A percentile compares a stretch with the other conserved stretches of the same genome.
Conservation (phyloP, 2,113 vertebrate genomes). For the Brienomyrus brachyistius region DNA sequence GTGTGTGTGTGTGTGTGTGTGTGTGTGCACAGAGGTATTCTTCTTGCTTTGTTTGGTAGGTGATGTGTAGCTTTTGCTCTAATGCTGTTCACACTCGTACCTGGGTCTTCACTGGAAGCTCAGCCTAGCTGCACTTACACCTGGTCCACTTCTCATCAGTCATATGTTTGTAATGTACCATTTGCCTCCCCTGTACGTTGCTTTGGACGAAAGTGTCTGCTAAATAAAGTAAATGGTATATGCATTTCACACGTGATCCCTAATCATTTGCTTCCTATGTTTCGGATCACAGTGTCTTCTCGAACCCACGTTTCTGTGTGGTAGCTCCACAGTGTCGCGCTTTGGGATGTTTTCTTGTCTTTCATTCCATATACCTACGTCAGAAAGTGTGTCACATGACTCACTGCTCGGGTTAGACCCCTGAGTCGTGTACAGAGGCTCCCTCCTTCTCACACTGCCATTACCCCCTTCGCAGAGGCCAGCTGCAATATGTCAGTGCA, state of each 20-base stretch:
- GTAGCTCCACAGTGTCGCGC: background rate
- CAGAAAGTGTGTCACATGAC: background rate
- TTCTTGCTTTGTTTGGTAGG: background rate
- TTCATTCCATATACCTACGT: too few species aligned
- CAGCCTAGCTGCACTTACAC: background rate
- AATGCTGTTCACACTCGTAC: background rate
- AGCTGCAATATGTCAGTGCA: background rate
- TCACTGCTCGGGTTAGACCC: background rate
- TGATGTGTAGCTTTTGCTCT: background rate
- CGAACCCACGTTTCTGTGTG: background rate
- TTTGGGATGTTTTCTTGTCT: background rate
- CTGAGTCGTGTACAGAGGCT: background rate
- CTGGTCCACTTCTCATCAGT: background rate
- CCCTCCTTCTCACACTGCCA: background rate
- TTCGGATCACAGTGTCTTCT: background rate
- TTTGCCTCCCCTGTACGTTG: background rate
- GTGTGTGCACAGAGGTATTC: background rate
- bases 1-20: too few species aligned
- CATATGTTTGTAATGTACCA: background rate
- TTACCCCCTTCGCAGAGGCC: background rate
- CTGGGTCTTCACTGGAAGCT: background rate
- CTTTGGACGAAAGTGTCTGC: background rate
- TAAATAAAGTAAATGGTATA: background rate
- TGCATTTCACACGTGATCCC: background rate
- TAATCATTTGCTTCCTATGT: background rate